phyloP scores from a whole-genome alignment of 2,888 invertebrate genomes.

The Phengaris alcon region DNA sequence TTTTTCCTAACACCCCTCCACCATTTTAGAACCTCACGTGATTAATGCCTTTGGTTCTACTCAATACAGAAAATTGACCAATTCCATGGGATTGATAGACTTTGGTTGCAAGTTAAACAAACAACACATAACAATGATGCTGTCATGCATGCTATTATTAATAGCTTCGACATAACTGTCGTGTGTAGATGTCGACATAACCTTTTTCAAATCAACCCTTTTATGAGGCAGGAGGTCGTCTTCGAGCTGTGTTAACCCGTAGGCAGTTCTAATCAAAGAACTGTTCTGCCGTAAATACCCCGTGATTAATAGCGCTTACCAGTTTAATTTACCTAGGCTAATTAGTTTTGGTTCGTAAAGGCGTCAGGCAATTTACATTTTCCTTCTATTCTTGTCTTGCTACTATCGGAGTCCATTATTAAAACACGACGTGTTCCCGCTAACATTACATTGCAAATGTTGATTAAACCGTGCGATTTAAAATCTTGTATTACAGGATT shows the following conservation, averaged over 20 bases:
- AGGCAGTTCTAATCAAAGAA: constrained; percentile 16
- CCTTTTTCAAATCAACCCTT: neutral
- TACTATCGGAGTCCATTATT: neutral
- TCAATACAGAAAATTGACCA: no score
- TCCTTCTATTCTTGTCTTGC: neutral
- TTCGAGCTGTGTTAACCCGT: neutral
- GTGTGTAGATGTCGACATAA: no score
- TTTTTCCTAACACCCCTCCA: no score
- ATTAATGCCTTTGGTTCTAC: no score
- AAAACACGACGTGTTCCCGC: neutral
- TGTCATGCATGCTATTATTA: no score
- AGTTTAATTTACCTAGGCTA: constrained; percentile 8
- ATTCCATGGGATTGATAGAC: no score
- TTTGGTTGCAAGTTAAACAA: no score
- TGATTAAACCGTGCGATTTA: no score
- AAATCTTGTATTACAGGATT: no score
- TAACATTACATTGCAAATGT: neutral
- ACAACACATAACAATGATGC: no score
- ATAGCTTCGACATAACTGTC: no score
- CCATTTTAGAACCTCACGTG: no score
- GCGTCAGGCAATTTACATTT: neutral
- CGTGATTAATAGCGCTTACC: constrained; percentile 6
- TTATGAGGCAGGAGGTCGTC: neutral
- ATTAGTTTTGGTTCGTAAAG: neutral
- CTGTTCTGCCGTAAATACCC: constrained; percentile 2